phyloP scores from a whole-genome alignment of 2,113 vertebrate genomes.

The Pedionomus torquatus region DNA sequence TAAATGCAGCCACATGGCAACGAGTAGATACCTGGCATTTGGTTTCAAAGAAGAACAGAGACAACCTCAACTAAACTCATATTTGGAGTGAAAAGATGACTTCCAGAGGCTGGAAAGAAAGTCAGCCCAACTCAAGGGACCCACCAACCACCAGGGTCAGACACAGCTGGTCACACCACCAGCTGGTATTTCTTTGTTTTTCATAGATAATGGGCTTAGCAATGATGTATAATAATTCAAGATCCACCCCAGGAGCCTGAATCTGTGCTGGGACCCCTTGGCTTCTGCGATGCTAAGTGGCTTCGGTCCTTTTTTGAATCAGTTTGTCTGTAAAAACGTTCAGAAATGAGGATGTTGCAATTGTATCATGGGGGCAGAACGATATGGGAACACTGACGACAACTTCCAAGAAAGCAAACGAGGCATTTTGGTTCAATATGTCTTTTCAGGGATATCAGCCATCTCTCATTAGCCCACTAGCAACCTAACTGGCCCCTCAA shows the following conservation, averaged over 20 bases:
- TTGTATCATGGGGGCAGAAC: not conserved
- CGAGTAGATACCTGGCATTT: not conserved
- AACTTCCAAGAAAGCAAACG: not conserved
- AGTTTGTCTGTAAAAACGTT: not conserved
- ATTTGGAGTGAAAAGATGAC: not conserved
- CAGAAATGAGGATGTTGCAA: not conserved
- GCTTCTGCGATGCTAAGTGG: not conserved
- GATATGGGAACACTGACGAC: not conserved
- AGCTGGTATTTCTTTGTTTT: not conserved
- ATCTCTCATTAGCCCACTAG: rapidly evolving
- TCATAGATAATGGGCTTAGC: not conserved
- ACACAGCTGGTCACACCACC: not conserved
- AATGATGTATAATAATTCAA: not conserved
- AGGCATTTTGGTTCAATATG: not conserved
- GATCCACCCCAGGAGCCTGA: not conserved
- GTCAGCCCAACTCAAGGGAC: not conserved
- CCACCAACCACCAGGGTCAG: not conserved
- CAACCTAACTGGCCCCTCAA: not conserved
- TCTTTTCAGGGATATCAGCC: not conserved
- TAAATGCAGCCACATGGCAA: rapidly evolving
- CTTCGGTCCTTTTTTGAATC: not conserved
- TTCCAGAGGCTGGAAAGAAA: not conserved
- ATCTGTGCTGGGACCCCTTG: not conserved
- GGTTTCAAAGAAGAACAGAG: not conserved
- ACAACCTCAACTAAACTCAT: rapidly evolving